phyloP scores from a whole-genome alignment of 1,140 invertebrate genomes.

The Propsilocerus akamusi region DNA sequence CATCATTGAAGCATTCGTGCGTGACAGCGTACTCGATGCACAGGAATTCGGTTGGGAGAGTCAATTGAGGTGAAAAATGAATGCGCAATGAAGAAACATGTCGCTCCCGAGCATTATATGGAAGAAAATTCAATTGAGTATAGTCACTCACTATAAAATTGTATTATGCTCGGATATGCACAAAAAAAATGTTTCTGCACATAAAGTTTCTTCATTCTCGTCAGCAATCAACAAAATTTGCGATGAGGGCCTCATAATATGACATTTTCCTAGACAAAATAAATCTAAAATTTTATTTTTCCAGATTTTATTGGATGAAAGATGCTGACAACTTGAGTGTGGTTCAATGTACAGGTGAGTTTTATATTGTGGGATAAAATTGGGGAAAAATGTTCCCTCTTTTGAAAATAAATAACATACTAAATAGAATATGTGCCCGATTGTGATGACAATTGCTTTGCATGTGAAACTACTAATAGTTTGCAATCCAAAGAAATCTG shows the following conservation, averaged over 20 bases:
- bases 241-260: no score
- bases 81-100: no score
- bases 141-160: no score
- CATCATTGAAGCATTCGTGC: constrained; percentile 71
- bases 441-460: no score
- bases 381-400: neutral
- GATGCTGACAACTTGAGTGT: constrained; percentile 62
- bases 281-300: neutral
- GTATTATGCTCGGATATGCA: no score
- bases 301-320: constrained; percentile 74
- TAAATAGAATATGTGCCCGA: neutral
- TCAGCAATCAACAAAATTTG: no score
- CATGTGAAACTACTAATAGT: no score
- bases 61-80: constrained; percentile 43
- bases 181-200: no score
- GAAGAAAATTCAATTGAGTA: no score
- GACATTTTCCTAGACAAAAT: neutral
- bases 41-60: constrained; percentile 85
- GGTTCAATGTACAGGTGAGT: constrained; percentile 59
- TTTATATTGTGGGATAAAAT: neutral
- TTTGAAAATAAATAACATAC: neutral
- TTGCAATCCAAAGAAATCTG: no score
- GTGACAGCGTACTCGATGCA: constrained; percentile 64
- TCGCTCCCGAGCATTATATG: no score
- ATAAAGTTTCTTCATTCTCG: no score